Percentiles rank a stretch among this genome's conserved stretches.
phyloP scores from a whole-genome alignment of 2,797 vertebrate genomes.

The Rhinella marina region DNA sequence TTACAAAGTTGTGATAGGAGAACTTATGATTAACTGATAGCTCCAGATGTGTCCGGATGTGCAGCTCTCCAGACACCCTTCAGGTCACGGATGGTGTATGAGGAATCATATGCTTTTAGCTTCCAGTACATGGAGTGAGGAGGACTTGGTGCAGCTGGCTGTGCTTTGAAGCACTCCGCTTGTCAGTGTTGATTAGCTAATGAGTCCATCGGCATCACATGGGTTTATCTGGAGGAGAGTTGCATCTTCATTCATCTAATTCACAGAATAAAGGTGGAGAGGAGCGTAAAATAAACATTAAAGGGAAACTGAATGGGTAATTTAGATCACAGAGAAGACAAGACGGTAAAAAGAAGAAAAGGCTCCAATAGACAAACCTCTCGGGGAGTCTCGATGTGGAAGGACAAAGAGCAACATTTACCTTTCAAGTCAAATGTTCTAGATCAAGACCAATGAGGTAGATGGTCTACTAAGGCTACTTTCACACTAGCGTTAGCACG shows the following conservation, averaged over 20 bases:
- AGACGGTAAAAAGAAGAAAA: background rate
- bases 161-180: slow-evolving; percentile 4
- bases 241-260: slow-evolving; percentile 18
- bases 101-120: background rate
- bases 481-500: no score
- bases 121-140: background rate
- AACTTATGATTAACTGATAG: background rate
- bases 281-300: slow-evolving; percentile 1
- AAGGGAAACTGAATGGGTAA: background rate
- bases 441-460: background rate
- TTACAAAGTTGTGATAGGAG: background rate
- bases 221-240: background rate
- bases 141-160: slow-evolving; percentile 13
- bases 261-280: slow-evolving; percentile 17
- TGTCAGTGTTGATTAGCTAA: slow-evolving; percentile 38
- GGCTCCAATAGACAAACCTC: background rate
- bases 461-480: background rate
- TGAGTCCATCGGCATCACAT: slow-evolving; percentile 12
- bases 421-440: background rate
- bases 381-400: background rate
- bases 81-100: slow-evolving; percentile 13
- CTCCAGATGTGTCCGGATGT: background rate
- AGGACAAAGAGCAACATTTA: slow-evolving; percentile 1
- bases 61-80: background rate
- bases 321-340: slow-evolving; percentile 16